A percentile compares a stretch with the other conserved stretches of the same genome.
phyloP scores from a whole-genome alignment of 1,140 invertebrate species.

The Drosophila ercepeae region DNA sequence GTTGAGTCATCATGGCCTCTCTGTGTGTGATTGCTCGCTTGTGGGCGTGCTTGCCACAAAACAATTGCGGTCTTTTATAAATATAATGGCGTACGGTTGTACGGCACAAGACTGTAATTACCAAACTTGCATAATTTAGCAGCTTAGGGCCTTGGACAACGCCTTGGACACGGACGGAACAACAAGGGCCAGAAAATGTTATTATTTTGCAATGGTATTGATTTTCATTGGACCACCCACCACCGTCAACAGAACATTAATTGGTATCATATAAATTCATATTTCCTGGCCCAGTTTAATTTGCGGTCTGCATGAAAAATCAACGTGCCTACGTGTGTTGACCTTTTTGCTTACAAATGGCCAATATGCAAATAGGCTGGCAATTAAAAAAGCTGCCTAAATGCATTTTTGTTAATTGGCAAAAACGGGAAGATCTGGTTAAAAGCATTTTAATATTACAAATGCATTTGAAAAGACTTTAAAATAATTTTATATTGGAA shows the following conservation, averaged over 20 bases:
- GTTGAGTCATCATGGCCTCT: constrained; percentile 58
- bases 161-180: constrained; percentile 11
- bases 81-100: constrained; percentile 44
- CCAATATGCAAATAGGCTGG: constrained; percentile 38
- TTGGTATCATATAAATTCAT: constrained; percentile 61
- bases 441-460: neutral
- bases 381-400: constrained; percentile 41
- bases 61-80: constrained; percentile 51
- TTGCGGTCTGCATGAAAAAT: constrained; percentile 58
- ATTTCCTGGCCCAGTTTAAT: constrained; percentile 60
- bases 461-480: neutral
- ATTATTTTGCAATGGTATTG: constrained; percentile 58
- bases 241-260: constrained; percentile 38
- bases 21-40: constrained; percentile 11
- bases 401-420: constrained; percentile 33
- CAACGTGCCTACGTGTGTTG: constrained; percentile 15
- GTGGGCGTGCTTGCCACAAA: constrained; percentile 42
- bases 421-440: constrained; percentile 13
- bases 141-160: constrained; percentile 25
- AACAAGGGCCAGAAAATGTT: constrained; percentile 1
- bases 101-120: constrained; percentile 65
- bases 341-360: constrained; percentile 33
- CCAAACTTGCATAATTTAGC: constrained; percentile 66
- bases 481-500: neutral
- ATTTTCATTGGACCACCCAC: constrained; percentile 42